These are phyloP conservation scores for Anguilla obscura DNA, from an alignment of 2,797 vertebrate genomes.

Conservation along the genomic window DNA sequence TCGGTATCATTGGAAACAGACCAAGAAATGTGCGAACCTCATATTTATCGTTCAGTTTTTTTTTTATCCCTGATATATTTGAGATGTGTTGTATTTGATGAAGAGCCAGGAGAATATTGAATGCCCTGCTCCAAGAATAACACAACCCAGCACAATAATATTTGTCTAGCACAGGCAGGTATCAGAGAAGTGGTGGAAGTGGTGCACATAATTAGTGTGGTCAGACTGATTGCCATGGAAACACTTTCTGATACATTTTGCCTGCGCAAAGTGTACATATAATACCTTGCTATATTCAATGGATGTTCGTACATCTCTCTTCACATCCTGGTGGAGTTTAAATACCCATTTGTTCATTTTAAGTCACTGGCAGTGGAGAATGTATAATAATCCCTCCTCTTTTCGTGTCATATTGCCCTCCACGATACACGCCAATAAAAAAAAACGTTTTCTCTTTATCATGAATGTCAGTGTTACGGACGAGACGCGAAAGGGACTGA, in stretches of 20 bases:
- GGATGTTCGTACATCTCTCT: neutral
- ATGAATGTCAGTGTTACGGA: neutral
- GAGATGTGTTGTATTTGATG: conserved; percentile 37
- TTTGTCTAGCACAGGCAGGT: neutral
- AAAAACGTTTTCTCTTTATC: neutral
- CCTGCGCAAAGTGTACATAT: neutral
- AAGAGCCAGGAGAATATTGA: conserved; percentile 12
- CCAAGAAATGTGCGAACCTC: conserved; percentile 3
- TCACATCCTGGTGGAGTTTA: neutral
- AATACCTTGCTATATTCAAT: neutral
- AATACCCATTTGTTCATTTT: neutral
- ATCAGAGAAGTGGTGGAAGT: neutral
- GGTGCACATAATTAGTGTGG: neutral
- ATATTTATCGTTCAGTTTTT: conserved; percentile 13
- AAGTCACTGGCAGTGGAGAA: neutral
- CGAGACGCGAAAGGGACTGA: conserved; percentile 46
- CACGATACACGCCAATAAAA: neutral
- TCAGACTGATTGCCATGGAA: conserved; percentile 11
- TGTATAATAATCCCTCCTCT: neutral
- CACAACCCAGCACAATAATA: conserved; percentile 4
- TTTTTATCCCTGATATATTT: conserved; percentile 20
- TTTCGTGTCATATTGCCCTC: neutral
- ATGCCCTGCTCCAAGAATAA: conserved; percentile 31
- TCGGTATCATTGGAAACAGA: neutral
- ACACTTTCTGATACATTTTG: neutral